Base-by-base conservation (phyloP, 2,888 invertebrate species). In the Uloborus plumipes region DNA sequence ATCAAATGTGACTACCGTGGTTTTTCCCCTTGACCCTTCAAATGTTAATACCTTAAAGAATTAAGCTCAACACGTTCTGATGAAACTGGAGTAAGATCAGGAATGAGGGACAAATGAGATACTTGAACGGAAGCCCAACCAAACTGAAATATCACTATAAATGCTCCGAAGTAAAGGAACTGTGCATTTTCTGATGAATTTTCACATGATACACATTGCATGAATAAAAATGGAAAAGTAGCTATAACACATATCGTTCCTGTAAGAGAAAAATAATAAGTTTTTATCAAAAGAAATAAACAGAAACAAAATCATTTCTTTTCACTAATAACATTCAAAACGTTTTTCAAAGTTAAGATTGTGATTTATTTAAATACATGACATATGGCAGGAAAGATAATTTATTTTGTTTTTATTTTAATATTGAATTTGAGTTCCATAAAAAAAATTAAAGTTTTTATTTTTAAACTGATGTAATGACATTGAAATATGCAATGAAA, bases 121-220 rank as follows among this genome's bases (percentile, higher is more conserved):
- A 97, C 95, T 90, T 97, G 97, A 0, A 94, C 94, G 0, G 94
- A 90, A 6, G 97, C 96, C 97, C 97, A 97, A 18, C 97, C 97
- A 89, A 97, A 94, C 91, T 97, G 96, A 88, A 95, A 96, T 88
- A 97, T 93, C 64, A 93, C 89, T 71, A 95, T 93, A 88, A 95
- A 94, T 71, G 93, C 91, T 39, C 92, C 91, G 89, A 93, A 95
- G 88, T 95, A 95, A 86, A 93, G 90, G 88, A 95, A 90, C 89
- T 94, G 92, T 26, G 93, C 93, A 92, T 92, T 92, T 86, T 92
- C 91, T 87, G 92, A 91, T 62, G 92, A 90, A 76, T 89, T 87
- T 31, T 91, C 90, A 88, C 94, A 94, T 69, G 91, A 92, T 84
- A 94, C 89, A 88, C 95, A 95, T 62, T 92, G 91, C 4, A 93